Percentiles rank a stretch among this genome's conserved stretches.
These are phyloP conservation scores for Apis mellifera DNA, from an alignment of 1,140 invertebrate genomes.

Conservation along the genomic window Amel_HAv3.1 CM009936.2:5572001-5572500, in stretches of 20 bases:
- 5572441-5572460: no score
- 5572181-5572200: constrained; percentile 69
- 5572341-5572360: constrained; percentile 28
- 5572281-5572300: constrained; percentile 35
- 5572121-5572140: constrained; percentile 26
- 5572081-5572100: constrained; percentile 9
- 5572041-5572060: no score
- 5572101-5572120: constrained; percentile 44
- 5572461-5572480: no score
- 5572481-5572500: no score
- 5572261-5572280: constrained; percentile 61
- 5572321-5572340: not conserved
- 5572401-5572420: no score
- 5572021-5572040: not conserved
- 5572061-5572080: not conserved
- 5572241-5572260: constrained; percentile 71
- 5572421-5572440: no score
- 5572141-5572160: constrained; percentile 42
- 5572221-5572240: constrained; percentile 66
- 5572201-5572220: constrained; percentile 68
- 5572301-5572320: constrained; percentile 35
- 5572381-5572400: not conserved
- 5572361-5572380: not conserved
- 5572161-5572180: constrained; percentile 37
- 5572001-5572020: not conserved